Conservation (phyloP, 2,113 vertebrate genomes). For the Festucalex cinctus region DNA sequence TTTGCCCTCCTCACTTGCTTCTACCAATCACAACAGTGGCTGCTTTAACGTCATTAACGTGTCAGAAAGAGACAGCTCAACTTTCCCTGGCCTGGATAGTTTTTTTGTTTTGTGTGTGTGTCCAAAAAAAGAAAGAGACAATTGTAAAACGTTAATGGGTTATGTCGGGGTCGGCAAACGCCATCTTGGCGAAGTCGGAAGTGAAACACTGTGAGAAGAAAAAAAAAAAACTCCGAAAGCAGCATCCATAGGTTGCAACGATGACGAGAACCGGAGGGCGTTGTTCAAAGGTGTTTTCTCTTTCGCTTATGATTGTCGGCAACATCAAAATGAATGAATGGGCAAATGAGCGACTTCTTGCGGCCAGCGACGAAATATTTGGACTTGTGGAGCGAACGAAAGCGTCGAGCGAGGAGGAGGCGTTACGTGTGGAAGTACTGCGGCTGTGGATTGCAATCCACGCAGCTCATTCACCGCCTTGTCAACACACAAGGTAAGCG, state of each 20-base stretch:
- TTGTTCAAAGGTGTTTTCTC: background rate
- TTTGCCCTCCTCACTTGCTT: no score
- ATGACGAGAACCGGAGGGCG: background rate
- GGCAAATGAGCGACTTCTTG: background rate
- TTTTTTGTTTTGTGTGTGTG: no score
- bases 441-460: slow-evolving; percentile 34
- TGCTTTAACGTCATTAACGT: no score
- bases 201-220: background rate
- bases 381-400: background rate
- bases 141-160: no score
- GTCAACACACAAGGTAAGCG: slow-evolving; percentile 38
- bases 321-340: background rate
- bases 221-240: background rate
- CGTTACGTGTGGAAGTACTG: background rate
- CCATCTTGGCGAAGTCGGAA: background rate
- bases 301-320: background rate
- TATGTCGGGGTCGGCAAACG: no score
- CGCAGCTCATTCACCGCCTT: slow-evolving; percentile 31
- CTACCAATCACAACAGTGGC: no score
- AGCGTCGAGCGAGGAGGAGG: background rate
- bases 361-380: background rate
- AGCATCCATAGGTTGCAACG: background rate
- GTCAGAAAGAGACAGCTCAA: no score
- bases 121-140: no score
- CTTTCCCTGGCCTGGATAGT: no score